Base-by-base conservation (phyloP, 2,888 invertebrate genomes). In the Drosophila atroscutellata region DNA sequence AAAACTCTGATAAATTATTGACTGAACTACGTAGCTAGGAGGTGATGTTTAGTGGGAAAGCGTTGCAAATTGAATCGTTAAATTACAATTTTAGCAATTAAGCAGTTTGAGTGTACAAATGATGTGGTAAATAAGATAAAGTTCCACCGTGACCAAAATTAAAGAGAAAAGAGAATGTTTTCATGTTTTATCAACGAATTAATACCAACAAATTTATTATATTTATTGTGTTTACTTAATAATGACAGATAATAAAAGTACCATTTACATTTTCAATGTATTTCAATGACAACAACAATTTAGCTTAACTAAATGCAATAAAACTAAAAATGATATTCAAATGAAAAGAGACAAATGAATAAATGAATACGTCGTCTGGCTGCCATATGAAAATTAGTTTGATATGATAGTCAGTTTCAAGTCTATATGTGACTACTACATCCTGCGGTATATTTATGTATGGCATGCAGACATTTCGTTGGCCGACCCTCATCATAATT, bases 401-500 rank as follows among this genome's bases (percentile, higher is more conserved):
- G 15, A 51, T 8, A 15, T 42, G n/a, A 54, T 54, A 37, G 54
- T 37, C 51, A 32, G 28, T 18, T 37, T n/a, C 4, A 37, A 54
- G 28, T 39, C 60, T 6, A 42, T 26, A 32, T 60, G 11, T 52
- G 55, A 32, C 50, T 62, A 24, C 45, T 15, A 15, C 50, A 51
- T 70, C 59, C 58, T 60, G 68, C 28, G 20, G 24, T 52, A 28
- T 37, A 26, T 55, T 55, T 37, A n/a, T 26, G 26, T 55, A 34
- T 26, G 34, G 9, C 45, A 59, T 36, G 50, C 57, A 26, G 50
- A 34, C 61, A 36, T 47, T 39, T 73, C 59, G 55, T 58, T 68
- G 52, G 66, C 24, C 80, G 63, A 80, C 84, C 81, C 84, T 86
- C 75, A 70, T 83, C 78, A 86, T 86, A 72, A 80, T 79, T 58